Evolutionary conservation across 2,797 vertebrate species (phyloP), one percentile per base, ranked within the genome.

Genomic region (Thalassophryne amazonica): DNA sequence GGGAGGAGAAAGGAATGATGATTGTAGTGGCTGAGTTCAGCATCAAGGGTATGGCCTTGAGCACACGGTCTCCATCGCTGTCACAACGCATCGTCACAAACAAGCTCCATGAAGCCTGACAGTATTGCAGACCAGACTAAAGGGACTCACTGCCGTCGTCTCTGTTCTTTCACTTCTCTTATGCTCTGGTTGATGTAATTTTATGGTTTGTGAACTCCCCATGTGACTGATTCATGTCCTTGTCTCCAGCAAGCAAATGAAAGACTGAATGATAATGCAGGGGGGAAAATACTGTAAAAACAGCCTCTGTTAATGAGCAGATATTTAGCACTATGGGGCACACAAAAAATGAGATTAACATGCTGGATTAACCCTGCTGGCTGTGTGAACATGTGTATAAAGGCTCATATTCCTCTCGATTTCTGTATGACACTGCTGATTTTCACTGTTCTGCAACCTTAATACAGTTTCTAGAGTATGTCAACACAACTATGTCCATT

Each of bases 51-150:
- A 86, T 73, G 60, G 79, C 79, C 75, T 40, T 53, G 54, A 82
- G 88, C 76, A 32, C 60, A 67, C 42, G 54, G 71, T 74, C 79
- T 86, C 71, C 73, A 73, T 60, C 46, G 73, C 85, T 85, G 88
- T 91, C 89, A 88, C 80, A 74, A 86, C 68, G 57, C 57, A 89
- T 91, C 24, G 62, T 46, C 55, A 59, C 83, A 73, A 73, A 75
- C 70, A 60, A 59, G 57, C 71, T 64, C 69, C 65, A 80, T 73
- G 60, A 76, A 69, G 41, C 62, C 72, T 76, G 87, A 87, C 86
- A 85, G 68, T 57, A 58, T 27, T 32, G 67, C 47, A 74, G 72
- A 82, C 73, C 65, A 55, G 60, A 51, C 64, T 25, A 7, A 71
- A 46, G 51, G 30, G 29, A 59, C 54, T 37, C 23, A 11, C 65